Evolutionary conservation across 1,140 invertebrate species (phyloP).

Genomic region (Drosophila tropicalis): DNA sequence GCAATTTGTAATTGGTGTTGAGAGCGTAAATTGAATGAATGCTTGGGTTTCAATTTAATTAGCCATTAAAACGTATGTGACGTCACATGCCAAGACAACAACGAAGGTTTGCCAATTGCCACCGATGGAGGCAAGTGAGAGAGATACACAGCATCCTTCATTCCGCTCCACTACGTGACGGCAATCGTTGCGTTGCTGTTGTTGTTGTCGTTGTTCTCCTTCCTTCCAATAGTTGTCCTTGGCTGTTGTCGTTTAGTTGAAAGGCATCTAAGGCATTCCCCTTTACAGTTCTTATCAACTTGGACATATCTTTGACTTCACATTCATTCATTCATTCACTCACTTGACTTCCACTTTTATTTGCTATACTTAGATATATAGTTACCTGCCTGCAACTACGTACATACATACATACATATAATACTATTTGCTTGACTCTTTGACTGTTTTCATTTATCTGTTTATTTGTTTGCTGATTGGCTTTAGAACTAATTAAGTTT

Average conservation of each 20-base stretch:
- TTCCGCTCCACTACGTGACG: constrained; percentile 58
- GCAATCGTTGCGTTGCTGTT: constrained; percentile 33
- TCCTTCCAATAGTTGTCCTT: neutral
- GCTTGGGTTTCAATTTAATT: constrained; percentile 74
- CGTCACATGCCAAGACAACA: constrained; percentile 69
- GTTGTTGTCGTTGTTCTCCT: neutral
- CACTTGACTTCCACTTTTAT: constrained; percentile 55
- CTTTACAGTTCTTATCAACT: constrained; percentile 25
- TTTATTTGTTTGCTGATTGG: constrained; percentile 57
- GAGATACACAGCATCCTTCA: constrained; percentile 21
- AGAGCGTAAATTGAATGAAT: constrained; percentile 15
- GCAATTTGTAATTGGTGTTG: constrained; percentile 79
- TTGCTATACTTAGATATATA: constrained; percentile 39
- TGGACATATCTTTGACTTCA: constrained; percentile 17
- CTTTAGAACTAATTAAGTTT: constrained; percentile 76
- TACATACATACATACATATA: neutral
- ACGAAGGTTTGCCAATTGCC: neutral
- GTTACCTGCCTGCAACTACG: neutral
- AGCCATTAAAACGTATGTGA: constrained; percentile 77
- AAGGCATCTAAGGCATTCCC: constrained; percentile 32
- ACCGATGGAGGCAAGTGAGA: neutral
- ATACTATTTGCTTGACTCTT: constrained; percentile 13
- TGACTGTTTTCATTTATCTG: constrained; percentile 21
- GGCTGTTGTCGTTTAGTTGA: neutral
- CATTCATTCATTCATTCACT: constrained; percentile 29